Evolutionary conservation across 1,140 invertebrate genomes (phyloP), one percentile per base, ranked within the genome.

Genomic region (Idris sp.): DNA sequence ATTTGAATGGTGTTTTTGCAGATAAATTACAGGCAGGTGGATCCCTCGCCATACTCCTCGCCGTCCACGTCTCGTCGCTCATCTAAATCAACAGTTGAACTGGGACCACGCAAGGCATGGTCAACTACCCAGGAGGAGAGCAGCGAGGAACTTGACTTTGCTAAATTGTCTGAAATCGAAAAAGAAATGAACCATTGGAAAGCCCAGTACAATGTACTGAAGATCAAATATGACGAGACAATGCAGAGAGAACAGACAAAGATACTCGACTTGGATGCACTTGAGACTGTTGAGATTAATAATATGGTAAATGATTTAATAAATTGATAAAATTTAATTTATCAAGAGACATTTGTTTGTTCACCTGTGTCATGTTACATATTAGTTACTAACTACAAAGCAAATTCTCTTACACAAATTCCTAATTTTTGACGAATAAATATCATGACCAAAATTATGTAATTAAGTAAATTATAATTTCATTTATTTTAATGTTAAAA

Each of bases 101-200:
- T 69, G 40, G 79, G 44, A 71, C 71, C 40, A 18, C 76, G 71
- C 78, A 85, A 77, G 59, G 35, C 49, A n/a, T 79, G 75, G 77
- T 73, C 76, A 8, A 56, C 72, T 1, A 67, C 61, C 14, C 81
- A 84, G n/a, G 84, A 86, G 28, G 85, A 86, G 38, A 80, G 10
- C 7, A 79, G 64, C 16, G 81, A 85, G 11, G 82, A 86, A 43
- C 76, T 80, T 31, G 82, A 86, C 22, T 80, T 82, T 33, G 44
- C 76, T 0, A 88, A 87, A 72, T 51, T 81, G 2, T 75, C 51
- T 19, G 81, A 87, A 25, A 68, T 90, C 43, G 90, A 91, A 72
- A 90, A 91, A 79, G 90, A 91, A 79, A 77, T 89, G 25, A 89
- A 88, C 40, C 85, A 90, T 54, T 91, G 89, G 88, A 88, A 88